Percentiles rank a stretch among this genome's conserved stretches.
phyloP scores from a whole-genome alignment of 2,888 invertebrate species.

The Aporophyla lueneburgensis region DNA sequence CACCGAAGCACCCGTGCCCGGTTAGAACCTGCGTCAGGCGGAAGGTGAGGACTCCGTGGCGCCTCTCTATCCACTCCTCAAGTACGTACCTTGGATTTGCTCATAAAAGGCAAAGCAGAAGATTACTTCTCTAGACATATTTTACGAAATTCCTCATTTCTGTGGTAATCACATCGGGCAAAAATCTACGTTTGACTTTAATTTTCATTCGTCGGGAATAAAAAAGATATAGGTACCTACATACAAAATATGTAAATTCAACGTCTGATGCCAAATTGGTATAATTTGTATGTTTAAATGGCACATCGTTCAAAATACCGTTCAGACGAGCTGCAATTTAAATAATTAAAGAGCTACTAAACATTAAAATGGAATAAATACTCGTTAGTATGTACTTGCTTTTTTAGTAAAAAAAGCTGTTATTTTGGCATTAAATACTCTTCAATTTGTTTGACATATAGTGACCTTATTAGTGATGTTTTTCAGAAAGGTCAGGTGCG shows the following conservation, averaged over 20 bases:
- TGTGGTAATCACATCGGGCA: neutral
- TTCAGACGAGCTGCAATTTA: conserved; percentile 42
- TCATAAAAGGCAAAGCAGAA: neutral
- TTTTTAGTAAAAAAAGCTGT: conserved; percentile 3
- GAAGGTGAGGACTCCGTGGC: too few species aligned
- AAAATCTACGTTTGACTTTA: conserved; percentile 12
- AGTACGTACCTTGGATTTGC: too few species aligned
- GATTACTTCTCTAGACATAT: neutral
- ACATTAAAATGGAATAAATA: conserved; percentile 39
- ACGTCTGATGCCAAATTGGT: conserved; percentile 39
- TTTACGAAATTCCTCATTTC: neutral
- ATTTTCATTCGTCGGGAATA: neutral
- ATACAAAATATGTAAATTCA: conserved; percentile 51
- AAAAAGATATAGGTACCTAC: conserved; percentile 8
- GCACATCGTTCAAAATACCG: conserved; percentile 33
- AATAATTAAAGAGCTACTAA: conserved; percentile 39
- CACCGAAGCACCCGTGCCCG: too few species aligned
- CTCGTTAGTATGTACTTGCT: conserved; percentile 30
- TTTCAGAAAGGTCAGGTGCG: too few species aligned
- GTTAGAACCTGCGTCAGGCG: too few species aligned
- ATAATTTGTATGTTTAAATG: conserved; percentile 51
- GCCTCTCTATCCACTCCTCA: too few species aligned
- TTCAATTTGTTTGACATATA: too few species aligned
- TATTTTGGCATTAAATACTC: too few species aligned
- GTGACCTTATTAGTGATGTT: too few species aligned